Base-by-base conservation (phyloP, 2,797 vertebrate genomes). In the Hoplostethus mediterraneus region DNA sequence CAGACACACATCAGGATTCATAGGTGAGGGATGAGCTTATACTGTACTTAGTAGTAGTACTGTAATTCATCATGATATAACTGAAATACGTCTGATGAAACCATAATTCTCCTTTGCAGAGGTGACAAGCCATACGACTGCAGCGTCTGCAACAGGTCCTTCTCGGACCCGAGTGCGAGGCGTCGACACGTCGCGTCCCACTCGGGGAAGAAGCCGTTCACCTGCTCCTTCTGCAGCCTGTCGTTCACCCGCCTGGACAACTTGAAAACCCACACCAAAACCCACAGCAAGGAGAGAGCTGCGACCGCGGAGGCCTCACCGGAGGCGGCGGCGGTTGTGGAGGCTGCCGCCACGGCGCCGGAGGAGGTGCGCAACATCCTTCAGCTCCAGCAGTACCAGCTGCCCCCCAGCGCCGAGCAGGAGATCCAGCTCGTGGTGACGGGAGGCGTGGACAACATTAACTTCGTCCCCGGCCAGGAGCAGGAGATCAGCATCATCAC, bases 1-100 rank as follows among this genome's bases (percentile, higher is more conserved):
- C 97, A 98, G 93, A 99, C 97, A 21, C 98, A 99, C 82, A 99
- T 99, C 90, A 93, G 97, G 82, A 99, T 99, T 71, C 98, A 99
- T 93, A 96, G 96, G 98, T 99, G 90, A 80, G 88, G 16, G 10
- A 69, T 7, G 13, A 6, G 13, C 21, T 1, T 21, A 21, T 21
- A 21, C 21, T 21, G 21, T 21, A 21, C 21, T 21, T n/a, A n/a
- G n/a, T n/a, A n/a, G n/a, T n/a, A n/a, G n/a, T n/a, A n/a, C n/a
- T n/a, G n/a, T n/a, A n/a, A 21, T 21, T 21, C 1, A 21, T 21
- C 21, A 21, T 21, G 21, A 21, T 21, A 12, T 5, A 13, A 36
- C 4, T 21, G 36, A 31, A 2, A 14, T 11, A n/a, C 10, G 48
- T 13, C 11, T 3, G 38, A 3, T 47, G 6, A 56, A 33, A 36